Evolutionary conservation across 2,888 invertebrate species (phyloP), one percentile per base, ranked within the genome.

Genomic region (Pseudanteris insignis): DNA sequence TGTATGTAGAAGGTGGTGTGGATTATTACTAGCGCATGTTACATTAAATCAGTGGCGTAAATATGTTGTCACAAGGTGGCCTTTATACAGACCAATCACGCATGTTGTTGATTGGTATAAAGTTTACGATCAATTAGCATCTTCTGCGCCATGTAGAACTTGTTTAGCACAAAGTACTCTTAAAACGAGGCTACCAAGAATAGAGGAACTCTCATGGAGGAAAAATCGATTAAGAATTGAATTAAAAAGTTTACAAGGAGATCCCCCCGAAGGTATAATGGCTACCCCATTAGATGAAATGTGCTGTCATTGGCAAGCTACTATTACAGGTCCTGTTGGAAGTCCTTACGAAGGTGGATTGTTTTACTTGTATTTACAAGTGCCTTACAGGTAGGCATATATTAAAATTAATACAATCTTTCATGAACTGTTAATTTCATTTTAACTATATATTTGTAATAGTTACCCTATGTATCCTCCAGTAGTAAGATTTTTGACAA

Each of bases 291-390:
- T 94, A 36, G 93, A 94, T 81, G 83, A 85, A 60, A 86, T 88
- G 80, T 90, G 89, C 72, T 91, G 90, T 73, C 94, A 95, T 80
- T 96, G 96, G 96, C 94, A 95, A 81, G 96, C 96, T 1, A 90
- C 91, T 46, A 92, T 96, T 70, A 88, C 90, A 13, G 96, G 96
- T 0, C 96, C 96, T 5, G 88, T 88, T 18, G 94, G 93, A 21
- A 94, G 94, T 76, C 94, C 96, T 0, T 96, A 96, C 75, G 95
- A 96, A 79, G 96, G 96, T 9, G 96, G 96, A 4, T 84, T 92
- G 53, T 96, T 96, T 81, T 94, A 90, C 76, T 84, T 96, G 3
- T 94, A 93, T 77, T 85, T 96, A 58, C 92, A 93, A 81, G 91
- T 95, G 69, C 94, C 94, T 7, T 88, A 88, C 71, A 86, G 87